Conservation (phyloP, 2,113 vertebrate species). For the Ariopsis seemanni region DNA sequence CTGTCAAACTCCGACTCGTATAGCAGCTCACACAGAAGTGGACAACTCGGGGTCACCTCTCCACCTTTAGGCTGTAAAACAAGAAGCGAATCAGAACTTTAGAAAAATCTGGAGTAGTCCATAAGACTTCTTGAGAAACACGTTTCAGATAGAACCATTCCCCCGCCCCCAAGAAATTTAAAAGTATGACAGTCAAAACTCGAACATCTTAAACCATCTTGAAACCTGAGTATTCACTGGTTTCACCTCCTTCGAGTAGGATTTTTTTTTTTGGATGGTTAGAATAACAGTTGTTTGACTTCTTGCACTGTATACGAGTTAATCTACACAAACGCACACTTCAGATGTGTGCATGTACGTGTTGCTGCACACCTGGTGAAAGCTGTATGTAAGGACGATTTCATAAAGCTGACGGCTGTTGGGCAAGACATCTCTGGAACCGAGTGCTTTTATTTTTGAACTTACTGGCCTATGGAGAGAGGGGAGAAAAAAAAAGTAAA, state of each 20-base stretch:
- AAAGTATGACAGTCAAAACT: not conserved
- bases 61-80: conserved; percentile 88
- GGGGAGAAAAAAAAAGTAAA: not conserved
- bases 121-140: not conserved
- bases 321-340: not conserved
- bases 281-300: not conserved
- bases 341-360: not conserved
- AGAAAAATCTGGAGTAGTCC: not conserved
- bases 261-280: not conserved
- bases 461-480: conserved; percentile 80
- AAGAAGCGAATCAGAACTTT: not conserved
- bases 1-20: conserved; percentile 99
- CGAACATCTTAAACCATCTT: not conserved
- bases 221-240: not conserved
- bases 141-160: not conserved
- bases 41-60: conserved; percentile 96
- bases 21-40: conserved; percentile 89
- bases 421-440: conserved; percentile 87
- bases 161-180: not conserved
- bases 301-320: not conserved
- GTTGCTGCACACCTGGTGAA: conserved; percentile 83
- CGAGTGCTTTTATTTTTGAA: conserved; percentile 91
- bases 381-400: conserved; percentile 90
- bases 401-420: conserved; percentile 96
- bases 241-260: not conserved